These are phyloP conservation scores for Bos javanicus DNA, from an alignment of 2,113 vertebrate genomes.

Conservation along the genomic window DNA sequence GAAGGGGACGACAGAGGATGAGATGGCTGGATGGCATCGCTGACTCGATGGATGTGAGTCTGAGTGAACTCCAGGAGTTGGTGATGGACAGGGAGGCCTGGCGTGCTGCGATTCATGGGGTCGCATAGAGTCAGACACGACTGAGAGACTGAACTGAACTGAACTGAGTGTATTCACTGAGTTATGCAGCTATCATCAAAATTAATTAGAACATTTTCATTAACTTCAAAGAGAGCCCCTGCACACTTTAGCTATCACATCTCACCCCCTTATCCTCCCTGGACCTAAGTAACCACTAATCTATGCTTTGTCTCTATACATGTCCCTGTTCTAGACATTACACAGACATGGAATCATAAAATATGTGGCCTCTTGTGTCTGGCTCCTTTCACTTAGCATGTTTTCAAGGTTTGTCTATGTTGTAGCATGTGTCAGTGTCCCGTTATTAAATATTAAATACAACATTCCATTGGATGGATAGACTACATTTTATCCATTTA, in stretches of 20 bases:
- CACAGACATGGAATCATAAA: background rate
- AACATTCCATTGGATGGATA: background rate
- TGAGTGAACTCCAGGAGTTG: too few species aligned
- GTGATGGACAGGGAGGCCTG: too few species aligned
- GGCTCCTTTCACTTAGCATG: background rate
- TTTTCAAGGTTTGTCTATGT: background rate
- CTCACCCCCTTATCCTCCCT: background rate
- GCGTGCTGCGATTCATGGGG: too few species aligned
- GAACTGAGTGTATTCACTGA: background rate
- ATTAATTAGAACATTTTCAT: background rate
- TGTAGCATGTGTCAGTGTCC: background rate
- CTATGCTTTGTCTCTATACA: background rate
- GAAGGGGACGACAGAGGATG: too few species aligned
- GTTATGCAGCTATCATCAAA: background rate
- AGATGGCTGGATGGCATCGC: too few species aligned
- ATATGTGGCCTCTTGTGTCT: background rate
- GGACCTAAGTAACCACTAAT: background rate
- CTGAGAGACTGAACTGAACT: too few species aligned
- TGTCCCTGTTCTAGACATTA: background rate
- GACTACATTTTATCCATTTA: background rate
- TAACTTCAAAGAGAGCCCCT: background rate
- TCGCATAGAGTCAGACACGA: too few species aligned
- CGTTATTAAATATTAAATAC: background rate
- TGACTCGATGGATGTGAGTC: rapidly evolving
- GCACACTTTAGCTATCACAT: background rate